Base-by-base conservation (phyloP, 2,113 vertebrate species). In the Corythornis cristatus region DNA sequence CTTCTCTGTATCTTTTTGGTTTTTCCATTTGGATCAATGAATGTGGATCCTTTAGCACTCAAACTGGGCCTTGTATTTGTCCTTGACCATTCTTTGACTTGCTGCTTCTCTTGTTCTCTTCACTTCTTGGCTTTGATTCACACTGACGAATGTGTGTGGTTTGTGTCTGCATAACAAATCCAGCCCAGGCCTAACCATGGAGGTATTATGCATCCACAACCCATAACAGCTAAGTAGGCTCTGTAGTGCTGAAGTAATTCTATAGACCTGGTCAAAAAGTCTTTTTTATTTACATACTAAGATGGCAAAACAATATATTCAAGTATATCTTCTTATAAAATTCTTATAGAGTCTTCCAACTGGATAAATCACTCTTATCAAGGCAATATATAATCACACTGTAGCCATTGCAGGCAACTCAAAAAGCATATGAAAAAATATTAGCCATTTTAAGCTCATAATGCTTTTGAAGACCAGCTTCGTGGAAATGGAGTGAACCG, bases 401-500 rank as follows among this genome's bases (percentile, higher is more conserved):
- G 9, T 26, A 91, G 75, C 42, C 6, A 9, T 78, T 88, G 78
- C 21, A 80, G 65, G 42, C 22, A 86, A 50, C 35, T 43, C 2
- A 1, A 58, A 73, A 90, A 81, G 13, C 54, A 17, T 71, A 21
- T 13, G 40, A 83, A 77, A 92, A 91, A 61, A 54, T 65, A 78
- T 51, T 76, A 37, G 57, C 31, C 25, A 31, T 43, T 70, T 82
- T 62, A 90, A 86, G 25, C 54, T 61, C 82, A 58, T 61, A 90
- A 80, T 6, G 50, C 14, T 92, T 93, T 50, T 61, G n/a, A 86
- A 93, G 51, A 46, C 22, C 35, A 79, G 11, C 43, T 88, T 83
- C 3, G 1, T 79, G 60, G 62, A 90, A 85, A 50, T 58, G 9
- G 26, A 6, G 4, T 50, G 45, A 95, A 72, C 22, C 83, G 8